These are phyloP conservation scores for Theodoxus fluviatilis DNA, from an alignment of 2,888 invertebrate species.

Conservation along the genomic window DNA sequence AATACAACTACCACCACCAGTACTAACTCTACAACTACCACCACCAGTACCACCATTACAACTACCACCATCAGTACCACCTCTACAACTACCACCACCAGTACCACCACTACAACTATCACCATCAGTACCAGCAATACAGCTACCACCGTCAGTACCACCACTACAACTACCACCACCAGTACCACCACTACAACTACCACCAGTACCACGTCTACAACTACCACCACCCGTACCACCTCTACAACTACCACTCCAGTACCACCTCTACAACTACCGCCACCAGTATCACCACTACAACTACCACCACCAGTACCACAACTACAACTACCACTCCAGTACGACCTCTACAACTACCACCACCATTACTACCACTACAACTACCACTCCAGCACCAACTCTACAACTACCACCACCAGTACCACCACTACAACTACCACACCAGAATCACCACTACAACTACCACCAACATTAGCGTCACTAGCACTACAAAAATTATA, in stretches of 20 bases:
- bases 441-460: too few relatives aligned
- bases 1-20: not conserved
- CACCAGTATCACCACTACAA: not conserved
- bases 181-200: not conserved
- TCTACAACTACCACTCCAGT: not conserved
- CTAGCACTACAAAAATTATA: too few relatives aligned
- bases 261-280: not conserved
- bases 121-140: too few relatives aligned
- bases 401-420: too few relatives aligned
- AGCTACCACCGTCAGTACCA: too few relatives aligned
- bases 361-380: not conserved
- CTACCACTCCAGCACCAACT: not conserved
- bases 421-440: not conserved
- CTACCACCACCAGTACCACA: not conserved
- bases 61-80: not conserved
- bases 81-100: not conserved
- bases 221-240: not conserved
- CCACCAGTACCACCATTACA: not conserved
- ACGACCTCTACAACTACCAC: not conserved
- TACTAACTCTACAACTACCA: not conserved
- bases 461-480: too few relatives aligned
- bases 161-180: too few relatives aligned
- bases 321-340: not conserved
- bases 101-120: too few relatives aligned
- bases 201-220: not conserved